Evolutionary conservation across 2,113 vertebrate species (phyloP), one percentile per base, ranked within the genome.

Genomic region (Euleptes europaea): DNA sequence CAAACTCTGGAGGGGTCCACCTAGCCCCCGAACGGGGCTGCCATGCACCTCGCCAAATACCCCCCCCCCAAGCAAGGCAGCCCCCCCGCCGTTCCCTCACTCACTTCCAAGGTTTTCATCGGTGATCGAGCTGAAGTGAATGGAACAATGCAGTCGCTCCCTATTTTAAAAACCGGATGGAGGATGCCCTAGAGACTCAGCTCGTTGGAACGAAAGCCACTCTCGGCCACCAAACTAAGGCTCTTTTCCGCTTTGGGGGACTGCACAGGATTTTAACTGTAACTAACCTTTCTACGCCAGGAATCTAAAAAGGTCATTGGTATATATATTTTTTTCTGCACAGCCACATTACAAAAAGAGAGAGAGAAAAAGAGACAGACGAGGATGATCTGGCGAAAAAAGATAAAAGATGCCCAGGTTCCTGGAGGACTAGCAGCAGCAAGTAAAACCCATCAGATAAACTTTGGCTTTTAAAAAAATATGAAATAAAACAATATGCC

Each of bases 381-480:
- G 65, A 89, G 31, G 1, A 88, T 83, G 86, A 84, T 83, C 76
- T 0, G 7, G 88, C 90, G 3, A 19, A 91, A 63, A 92, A 57
- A 51, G 2, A 15, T 2, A 54, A 3, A 85, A 93, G 44, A 82
- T 63, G 89, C 86, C 90, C 77, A 88, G 92, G 66, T 88, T 84
- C 91, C 83, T 86, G 90, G 93, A 93, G 94, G 84, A 73, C 77
- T n/a, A 94, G 92, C 31, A 96, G 92, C 92, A 96, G 94, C 94
- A 94, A 91, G 88, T 92, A 92, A 92, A 94, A 82, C 26, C 78
- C 92, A 88, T 84, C 90, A 94, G 90, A 94, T 87, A 92, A 92
- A 92, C 93, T 95, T 95, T 95, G 95, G 95, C 94, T 95, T 95
- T n/a, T n/a, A n/a, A n/a, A 93, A 95, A 96, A 96, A 83, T 91